Percentiles rank a stretch among this genome's conserved stretches.
These are phyloP conservation scores for Cepaea hortensis DNA, from an alignment of 2,888 invertebrate species.

Conservation along the genomic window DNA sequence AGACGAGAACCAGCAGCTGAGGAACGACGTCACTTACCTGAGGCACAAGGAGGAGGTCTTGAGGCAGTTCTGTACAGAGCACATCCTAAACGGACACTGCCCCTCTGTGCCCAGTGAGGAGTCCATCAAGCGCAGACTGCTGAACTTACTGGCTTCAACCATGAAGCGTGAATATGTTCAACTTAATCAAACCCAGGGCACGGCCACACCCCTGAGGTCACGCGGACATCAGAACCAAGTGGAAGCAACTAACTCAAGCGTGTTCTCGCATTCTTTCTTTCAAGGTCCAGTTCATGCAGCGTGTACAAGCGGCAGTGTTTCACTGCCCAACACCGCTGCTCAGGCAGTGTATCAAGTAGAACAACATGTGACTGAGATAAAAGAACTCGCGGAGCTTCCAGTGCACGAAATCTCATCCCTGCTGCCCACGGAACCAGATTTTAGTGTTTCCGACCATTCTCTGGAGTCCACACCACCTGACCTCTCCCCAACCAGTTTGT, in stretches of 20 bases:
- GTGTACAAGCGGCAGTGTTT: background rate
- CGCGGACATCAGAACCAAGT: background rate
- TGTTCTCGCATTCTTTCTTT: background rate
- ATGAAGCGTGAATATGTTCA: background rate
- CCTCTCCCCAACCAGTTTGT: conserved; percentile 9
- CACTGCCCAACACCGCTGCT: background rate
- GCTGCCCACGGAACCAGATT: background rate
- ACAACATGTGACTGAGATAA: background rate
- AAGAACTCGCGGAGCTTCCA: background rate
- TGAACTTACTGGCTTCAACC: background rate
- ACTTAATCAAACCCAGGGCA: background rate
- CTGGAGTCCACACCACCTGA: conserved; percentile 2
- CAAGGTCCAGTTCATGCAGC: background rate
- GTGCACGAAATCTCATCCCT: conserved; percentile 23
- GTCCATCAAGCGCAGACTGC: background rate
- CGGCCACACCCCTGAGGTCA: background rate
- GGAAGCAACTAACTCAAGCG: background rate
- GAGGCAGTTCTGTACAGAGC: conserved; percentile 19
- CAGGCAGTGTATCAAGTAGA: conserved; percentile 1
- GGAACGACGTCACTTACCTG: background rate
- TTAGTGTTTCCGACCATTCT: conserved; percentile 29
- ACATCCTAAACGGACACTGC: conserved; percentile 20
- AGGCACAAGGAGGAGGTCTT: conserved; percentile 15
- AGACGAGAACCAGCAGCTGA: conserved; percentile 33
- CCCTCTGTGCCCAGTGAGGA: background rate